phyloP scores from a whole-genome alignment of 2,113 vertebrate species.

The Girardinichthys multiradiatus region DNA sequence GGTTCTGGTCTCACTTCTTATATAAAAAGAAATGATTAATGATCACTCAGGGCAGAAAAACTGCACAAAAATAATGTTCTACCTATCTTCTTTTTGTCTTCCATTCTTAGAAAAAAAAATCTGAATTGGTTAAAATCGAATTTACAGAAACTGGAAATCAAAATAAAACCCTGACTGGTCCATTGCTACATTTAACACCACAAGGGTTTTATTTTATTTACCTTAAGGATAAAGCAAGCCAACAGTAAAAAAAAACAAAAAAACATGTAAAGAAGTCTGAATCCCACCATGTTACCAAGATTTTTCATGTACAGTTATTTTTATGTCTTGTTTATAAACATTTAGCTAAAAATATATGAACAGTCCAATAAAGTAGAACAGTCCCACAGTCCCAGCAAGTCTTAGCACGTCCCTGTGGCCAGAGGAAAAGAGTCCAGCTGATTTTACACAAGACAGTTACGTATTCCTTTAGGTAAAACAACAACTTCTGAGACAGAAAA shows the following conservation, averaged over 20 bases:
- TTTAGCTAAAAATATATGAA: background rate
- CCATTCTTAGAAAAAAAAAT: background rate
- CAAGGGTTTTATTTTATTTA: background rate
- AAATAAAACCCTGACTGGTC: background rate
- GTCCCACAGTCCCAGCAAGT: background rate
- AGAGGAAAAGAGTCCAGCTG: background rate
- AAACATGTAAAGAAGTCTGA: background rate
- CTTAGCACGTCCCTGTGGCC: background rate
- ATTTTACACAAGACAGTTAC: background rate
- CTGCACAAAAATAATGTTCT: too few species aligned
- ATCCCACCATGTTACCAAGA: background rate
- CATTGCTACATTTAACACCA: background rate
- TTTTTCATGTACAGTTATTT: too few species aligned
- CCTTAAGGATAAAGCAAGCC: background rate
- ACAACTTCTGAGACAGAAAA: too few species aligned
- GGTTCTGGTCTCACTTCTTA: too few species aligned
- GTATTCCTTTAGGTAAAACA: too few species aligned
- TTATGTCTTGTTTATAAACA: background rate
- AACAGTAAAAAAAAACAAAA: background rate
- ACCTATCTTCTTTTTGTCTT: too few species aligned
- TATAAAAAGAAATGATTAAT: too few species aligned
- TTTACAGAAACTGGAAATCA: background rate
- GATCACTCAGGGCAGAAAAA: too few species aligned
- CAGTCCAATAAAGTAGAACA: background rate
- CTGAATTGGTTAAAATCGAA: background rate